Conservation (phyloP, 2,888 invertebrate genomes). For the Melipona bicolor region DNA sequence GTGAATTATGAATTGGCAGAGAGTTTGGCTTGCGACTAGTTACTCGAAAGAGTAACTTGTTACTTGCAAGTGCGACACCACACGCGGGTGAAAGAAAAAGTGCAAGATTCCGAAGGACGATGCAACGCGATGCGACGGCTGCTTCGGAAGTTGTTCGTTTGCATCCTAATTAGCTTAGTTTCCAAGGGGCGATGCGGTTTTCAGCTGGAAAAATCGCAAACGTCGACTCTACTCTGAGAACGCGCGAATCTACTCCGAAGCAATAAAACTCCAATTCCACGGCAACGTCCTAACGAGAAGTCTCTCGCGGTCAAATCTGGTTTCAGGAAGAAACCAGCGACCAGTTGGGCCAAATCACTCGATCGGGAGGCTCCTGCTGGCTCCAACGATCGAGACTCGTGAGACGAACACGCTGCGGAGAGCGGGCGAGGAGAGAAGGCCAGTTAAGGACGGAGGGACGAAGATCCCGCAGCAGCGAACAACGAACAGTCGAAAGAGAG, state of each 20-base stretch:
- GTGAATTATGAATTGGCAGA: too few species aligned
- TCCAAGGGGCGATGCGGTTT: background rate
- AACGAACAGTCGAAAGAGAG: background rate
- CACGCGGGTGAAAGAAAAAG: background rate
- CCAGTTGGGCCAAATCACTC: background rate
- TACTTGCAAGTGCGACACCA: too few species aligned
- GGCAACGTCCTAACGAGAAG: background rate
- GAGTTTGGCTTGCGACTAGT: background rate
- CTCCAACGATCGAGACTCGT: conserved; percentile 8
- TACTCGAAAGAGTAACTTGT: too few species aligned
- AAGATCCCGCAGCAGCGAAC: background rate
- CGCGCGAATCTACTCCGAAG: background rate
- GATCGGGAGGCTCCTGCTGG: background rate
- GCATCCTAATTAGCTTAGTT: too few species aligned
- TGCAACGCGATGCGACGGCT: too few species aligned
- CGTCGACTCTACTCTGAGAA: background rate
- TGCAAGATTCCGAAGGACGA: too few species aligned
- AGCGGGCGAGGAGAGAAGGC: conserved; percentile 25
- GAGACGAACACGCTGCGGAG: background rate
- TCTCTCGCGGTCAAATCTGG: too few species aligned
- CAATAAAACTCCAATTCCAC: too few species aligned
- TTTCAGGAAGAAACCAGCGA: conserved; percentile 15
- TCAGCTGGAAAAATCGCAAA: background rate
- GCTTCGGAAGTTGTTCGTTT: too few species aligned
- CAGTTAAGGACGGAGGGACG: conserved; percentile 38